Evolutionary conservation across 2,888 invertebrate genomes (phyloP), one percentile per base, ranked within the genome.

Genomic region (Ophioninae sp.): DNA sequence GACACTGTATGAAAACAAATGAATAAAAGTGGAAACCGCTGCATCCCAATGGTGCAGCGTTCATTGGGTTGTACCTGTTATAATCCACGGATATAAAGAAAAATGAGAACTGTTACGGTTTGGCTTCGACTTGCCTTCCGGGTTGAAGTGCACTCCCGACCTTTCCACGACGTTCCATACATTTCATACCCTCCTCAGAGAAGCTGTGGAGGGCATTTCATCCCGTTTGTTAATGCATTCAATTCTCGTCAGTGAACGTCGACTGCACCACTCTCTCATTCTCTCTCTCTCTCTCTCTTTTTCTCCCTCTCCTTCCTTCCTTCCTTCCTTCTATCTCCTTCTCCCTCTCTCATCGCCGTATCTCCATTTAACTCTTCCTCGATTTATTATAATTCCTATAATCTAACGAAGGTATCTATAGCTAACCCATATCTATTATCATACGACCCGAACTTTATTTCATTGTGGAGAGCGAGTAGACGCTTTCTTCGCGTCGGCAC

Each of bases 331-430:
- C 39, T 41, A 21, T 41, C 59, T 21, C 23, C 44, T 21, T 61
- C 21, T 39, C 72, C 13, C 61, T 62, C 7, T 20, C 41, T 62
- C 73, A 3, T 39, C 59, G 30, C n/a, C 69, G 3, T 69, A 30
- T 7, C 69, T 50, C 17, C n/a, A 6, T 13, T 30, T 30, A 21
- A 44, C 23, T 73, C 64, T 59, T 41, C 59, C 67, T 37, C 79
- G 72, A 79, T 83, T 79, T 79, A 83, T 83, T 79, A 83, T 72
- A 72, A 79, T 79, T 79, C 76, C 79, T 67, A 39, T 59, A 64
- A 57, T 30, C 39, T 57, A 74, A 23, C 76, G 44, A 20, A 50
- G 37, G n/a, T 44, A 20, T 39, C 10, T 65, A 57, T 37, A 76
- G 30, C 37, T 6, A 39, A 21, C 23, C 30, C 30, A 57, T 72